Base-by-base conservation (phyloP, 2,113 vertebrate genomes). In the Mustelus asterias region DNA sequence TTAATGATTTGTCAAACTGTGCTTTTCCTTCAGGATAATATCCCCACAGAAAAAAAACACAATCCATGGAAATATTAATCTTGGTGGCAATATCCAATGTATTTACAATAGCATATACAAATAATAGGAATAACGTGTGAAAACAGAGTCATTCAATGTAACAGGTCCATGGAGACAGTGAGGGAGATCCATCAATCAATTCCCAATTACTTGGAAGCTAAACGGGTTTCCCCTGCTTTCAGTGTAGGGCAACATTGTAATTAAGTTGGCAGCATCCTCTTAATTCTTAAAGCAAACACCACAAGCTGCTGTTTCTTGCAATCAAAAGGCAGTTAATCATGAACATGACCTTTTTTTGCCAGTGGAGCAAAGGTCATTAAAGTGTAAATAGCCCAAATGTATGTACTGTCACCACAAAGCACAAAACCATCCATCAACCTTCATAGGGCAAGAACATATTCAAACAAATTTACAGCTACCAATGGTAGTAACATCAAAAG, bases 141-240 rank as follows among this genome's bases (percentile, higher is more conserved):
- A 95, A 95, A 41, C 93, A 95, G 18, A 94, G 20, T 44, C 67
- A 72, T 95, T 96, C 96, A 97, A 97, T 97, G 96, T 97, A 97
- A 97, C 97, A 96, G 96, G 96, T 96, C 95, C 97, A 96, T 96
- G 96, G 97, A 98, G 96, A 97, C 97, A 97, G 96, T 97, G 97
- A 97, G 96, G 97, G 97, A 97, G 97, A 97, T 97, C 97, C 98
- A 98, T 98, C 97, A 98, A 97, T 97, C 97, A 97, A 96, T 98
- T 98, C 98, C 97, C 97, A 98, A 98, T 98, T 98, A 98, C 97
- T 97, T 97, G 93, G 96, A 97, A 98, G 97, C 97, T 98, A 98
- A 98, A 98, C 97, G 98, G 97, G 96, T 97, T 97, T 97, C 97
- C 97, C 97, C 70, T 97, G 97, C 97, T 97, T 96, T 96, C 95